Evolutionary conservation across 2,797 vertebrate genomes (phyloP).

Genomic region (Selene dorsalis): DNA sequence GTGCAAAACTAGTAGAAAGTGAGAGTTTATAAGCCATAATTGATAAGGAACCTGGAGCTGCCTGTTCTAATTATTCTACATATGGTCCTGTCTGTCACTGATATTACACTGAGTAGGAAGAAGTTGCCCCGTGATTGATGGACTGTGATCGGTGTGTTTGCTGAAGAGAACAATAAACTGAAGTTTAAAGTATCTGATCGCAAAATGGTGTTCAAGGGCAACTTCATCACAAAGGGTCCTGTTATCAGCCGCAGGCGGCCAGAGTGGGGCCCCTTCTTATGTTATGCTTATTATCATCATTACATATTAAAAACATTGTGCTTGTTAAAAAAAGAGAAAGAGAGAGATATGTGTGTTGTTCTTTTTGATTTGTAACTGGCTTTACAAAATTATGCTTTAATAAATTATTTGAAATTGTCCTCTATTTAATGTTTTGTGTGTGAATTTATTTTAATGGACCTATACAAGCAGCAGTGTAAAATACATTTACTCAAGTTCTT

Average conservation of each 20-base stretch:
- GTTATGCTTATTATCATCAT: conserved; percentile 77
- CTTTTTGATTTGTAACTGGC: conserved; percentile 93
- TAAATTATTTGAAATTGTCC: conserved; percentile 92
- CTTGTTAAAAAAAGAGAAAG: conserved; percentile 78
- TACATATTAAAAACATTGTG: conserved; percentile 76
- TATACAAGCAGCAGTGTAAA: too few relatives aligned
- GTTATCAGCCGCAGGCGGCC: conserved; percentile 93
- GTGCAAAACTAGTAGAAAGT: conserved; percentile 29
- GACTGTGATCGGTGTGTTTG: conserved; percentile 55
- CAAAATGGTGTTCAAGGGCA: conserved; percentile 62
- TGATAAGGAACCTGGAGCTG: conserved; percentile 48
- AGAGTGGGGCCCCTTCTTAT: conserved; percentile 84
- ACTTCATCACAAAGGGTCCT: conserved; percentile 82
- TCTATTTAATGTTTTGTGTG: conserved; percentile 46
- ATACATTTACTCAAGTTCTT: neutral
- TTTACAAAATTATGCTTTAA: conserved; percentile 94
- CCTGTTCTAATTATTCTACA: conserved; percentile 59
- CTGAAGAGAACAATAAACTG: conserved; percentile 1
- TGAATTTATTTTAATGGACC: conserved; percentile 28
- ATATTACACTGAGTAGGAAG: conserved; percentile 70
- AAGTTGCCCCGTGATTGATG: conserved; percentile 61
- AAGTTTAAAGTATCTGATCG: conserved; percentile 48
- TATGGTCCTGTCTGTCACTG: conserved; percentile 76
- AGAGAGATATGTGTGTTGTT: conserved; percentile 78
- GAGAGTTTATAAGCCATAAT: conserved; percentile 72